Evolutionary conservation across 2,888 invertebrate genomes (phyloP), one percentile per base, ranked within the genome.

Genomic region (Torymus aiolomorphi): DNA sequence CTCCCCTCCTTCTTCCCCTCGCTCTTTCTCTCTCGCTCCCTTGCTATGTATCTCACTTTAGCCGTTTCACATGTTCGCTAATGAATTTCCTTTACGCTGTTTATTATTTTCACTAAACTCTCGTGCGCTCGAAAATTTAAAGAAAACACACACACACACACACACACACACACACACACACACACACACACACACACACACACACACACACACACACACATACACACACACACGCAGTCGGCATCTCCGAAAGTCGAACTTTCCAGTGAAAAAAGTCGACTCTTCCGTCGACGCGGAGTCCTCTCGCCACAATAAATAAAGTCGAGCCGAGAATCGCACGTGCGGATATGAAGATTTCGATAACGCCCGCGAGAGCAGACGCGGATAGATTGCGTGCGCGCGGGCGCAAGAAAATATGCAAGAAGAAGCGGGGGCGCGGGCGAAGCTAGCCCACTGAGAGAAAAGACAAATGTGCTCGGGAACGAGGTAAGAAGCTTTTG

Each of bases 311-410:
- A 54, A 78, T 78, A 78, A 78, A 78, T 78, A 78, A 78, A 79
- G 63, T 16, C 42, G 62, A 11, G 52, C 16, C 56, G 72, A 31
- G 62, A 70, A 70, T 77, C 51, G 74, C 63, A 31, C 31, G 31
- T 31, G 52, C 56, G 57, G 78, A 78, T 63, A 76, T 76, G 75
- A 76, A 81, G 78, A 81, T 81, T 81, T 69, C 72, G 78, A 81
- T 81, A 81, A 73, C 67, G 78, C 81, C 57, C 65, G 65, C 31
- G 31, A 31, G 31, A 59, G 70, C 57, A 73, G 80, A 75, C 78
- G 67, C 72, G 69, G 80, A 80, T 80, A 77, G 80, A 80, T 80
- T 76, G 72, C 80, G 49, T 16, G 56, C 59, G 51, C 63, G 24
- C 67, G 5, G 71, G 51, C 63, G 62, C 62, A 76, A 76, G 76